A percentile compares a stretch with the other conserved stretches of the same genome.
These are phyloP conservation scores for Argynnis bischoffii DNA, from an alignment of 2,888 invertebrate genomes.

Conservation along the genomic window DNA sequence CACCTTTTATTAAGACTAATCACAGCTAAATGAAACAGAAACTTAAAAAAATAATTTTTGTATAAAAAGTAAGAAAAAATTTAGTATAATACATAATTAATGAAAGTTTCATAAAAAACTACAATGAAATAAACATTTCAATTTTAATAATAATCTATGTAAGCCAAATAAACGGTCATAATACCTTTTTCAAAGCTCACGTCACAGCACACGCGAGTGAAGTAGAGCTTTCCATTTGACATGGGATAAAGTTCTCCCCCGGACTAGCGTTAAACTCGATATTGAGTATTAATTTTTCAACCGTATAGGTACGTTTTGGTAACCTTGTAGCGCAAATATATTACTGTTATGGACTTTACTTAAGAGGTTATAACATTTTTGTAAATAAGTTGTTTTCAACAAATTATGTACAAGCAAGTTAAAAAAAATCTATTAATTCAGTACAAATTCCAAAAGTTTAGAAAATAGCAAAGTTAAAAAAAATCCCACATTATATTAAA, in stretches of 20 bases:
- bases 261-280: constrained; percentile 3
- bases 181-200: constrained; percentile 26
- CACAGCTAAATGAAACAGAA: too few species aligned
- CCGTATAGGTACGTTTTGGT: too few species aligned
- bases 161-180: constrained; percentile 7
- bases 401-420: too few species aligned
- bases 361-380: too few species aligned
- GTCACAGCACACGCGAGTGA: constrained; percentile 22
- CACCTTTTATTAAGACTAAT: too few species aligned
- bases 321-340: background rate
- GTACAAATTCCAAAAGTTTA: too few species aligned
- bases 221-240: constrained; percentile 27
- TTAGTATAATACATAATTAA: background rate
- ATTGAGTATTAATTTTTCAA: constrained; percentile 13
- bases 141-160: constrained; percentile 4
- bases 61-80: too few species aligned
- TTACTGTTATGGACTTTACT: background rate
- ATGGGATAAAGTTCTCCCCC: constrained; percentile 25
- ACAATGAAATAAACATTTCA: background rate
- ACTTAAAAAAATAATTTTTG: too few species aligned
- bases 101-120: background rate
- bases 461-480: too few species aligned
- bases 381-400: too few species aligned
- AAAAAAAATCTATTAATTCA: too few species aligned
- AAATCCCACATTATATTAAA: background rate